A percentile compares a stretch with the other conserved stretches of the same genome.
These are phyloP conservation scores for Plumapathes pennacea DNA, from an alignment of 92 coral and sea anemone genomes.

Conservation along the genomic window DNA sequence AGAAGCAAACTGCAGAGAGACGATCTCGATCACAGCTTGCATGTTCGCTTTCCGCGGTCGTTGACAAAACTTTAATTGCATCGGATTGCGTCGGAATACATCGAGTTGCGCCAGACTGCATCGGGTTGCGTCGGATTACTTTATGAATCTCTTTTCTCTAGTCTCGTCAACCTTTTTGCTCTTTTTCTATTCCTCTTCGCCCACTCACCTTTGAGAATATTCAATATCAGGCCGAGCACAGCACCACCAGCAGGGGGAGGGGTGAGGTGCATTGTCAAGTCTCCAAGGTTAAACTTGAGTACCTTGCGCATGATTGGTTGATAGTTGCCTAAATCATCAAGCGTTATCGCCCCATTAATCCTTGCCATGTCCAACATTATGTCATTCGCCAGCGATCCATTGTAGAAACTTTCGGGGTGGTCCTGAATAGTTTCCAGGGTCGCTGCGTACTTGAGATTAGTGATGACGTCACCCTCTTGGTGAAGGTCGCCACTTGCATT, in stretches of 20 bases:
- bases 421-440: constrained; percentile 66
- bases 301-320: constrained; percentile 7
- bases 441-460: constrained; percentile 60
- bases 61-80: too few species aligned
- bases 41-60: too few species aligned
- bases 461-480: constrained; percentile 41
- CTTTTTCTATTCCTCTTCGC: too few species aligned
- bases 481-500: constrained; percentile 31
- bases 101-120: too few species aligned
- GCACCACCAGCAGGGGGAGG: constrained; percentile 90
- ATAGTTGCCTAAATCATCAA: constrained; percentile 57
- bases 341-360: constrained; percentile 41
- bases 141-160: too few species aligned
- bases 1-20: too few species aligned
- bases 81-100: too few species aligned
- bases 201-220: constrained; percentile 69
- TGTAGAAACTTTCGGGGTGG: constrained; percentile 70
- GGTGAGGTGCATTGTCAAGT: constrained; percentile 57
- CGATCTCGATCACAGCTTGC: too few species aligned
- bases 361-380: constrained; percentile 60
- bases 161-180: too few species aligned
- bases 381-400: constrained; percentile 57
- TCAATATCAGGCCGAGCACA: constrained; percentile 72
- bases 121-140: too few species aligned
- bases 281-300: constrained; percentile 26